Base-by-base conservation (phyloP, 2,113 vertebrate species). In the Poeciliopsis occidentalis region DNA sequence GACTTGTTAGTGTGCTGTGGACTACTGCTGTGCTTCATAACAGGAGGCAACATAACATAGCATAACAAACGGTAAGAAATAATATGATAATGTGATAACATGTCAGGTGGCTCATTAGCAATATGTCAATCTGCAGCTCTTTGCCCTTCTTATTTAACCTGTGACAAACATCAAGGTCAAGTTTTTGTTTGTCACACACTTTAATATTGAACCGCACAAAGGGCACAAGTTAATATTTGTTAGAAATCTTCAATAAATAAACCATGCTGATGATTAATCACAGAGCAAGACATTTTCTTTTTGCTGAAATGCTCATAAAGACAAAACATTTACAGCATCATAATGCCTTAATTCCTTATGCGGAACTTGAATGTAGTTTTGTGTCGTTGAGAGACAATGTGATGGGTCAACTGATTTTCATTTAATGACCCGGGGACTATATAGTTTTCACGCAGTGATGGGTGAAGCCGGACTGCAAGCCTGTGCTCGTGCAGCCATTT, bases 261-360 rank as follows among this genome's bases (percentile, higher is more conserved):
- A 85, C 85, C 70, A 57, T 88, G 70, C 69, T 83, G 82, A 88
- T 88, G 85, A 87, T 92, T 86, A 89, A 89, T 87, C 71, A 34
- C 69, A 27, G 71, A 89, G 92, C 89, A 77, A 92, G 88, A 83
- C 4, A 0, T 83, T 76, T 75, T 85, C 76, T 76, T 64, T 67
- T 79, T 80, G 51, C 64, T 63, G 62, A 84, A 89, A 85, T 66
- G 71, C 70, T 54, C 74, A 61, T 89, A 80, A 39, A 91, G 87
- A 71, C 73, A 62, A 69, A 84, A 71, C 79, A 65, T 74, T 83
- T 74, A 87, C 86, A 87, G 87, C 76, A 81, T 84, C 73, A 71
- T 78, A 88, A 75, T 72, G 75, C 88, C 88, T 88, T 85, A 77
- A 88, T 85, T 54, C 54, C 57, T 62, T 68, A 32, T 34, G 11